Conservation (phyloP, 2,113 vertebrate species). For the Colossoma macropomum region DNA sequence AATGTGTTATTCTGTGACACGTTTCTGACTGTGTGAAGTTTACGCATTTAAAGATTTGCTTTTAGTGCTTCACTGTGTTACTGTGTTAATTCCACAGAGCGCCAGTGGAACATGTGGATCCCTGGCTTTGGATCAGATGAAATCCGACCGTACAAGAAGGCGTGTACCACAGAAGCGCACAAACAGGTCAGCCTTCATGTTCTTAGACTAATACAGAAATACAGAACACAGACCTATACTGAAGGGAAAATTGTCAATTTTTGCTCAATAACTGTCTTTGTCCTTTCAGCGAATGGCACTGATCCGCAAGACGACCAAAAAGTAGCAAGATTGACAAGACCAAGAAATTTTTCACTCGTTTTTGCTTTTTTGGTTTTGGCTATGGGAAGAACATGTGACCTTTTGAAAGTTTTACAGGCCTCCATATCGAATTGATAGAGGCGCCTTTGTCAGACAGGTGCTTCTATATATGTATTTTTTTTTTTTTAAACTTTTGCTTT, state of each 20-base stretch:
- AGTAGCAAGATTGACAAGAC: constrained; percentile 76
- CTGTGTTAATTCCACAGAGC: constrained; percentile 77
- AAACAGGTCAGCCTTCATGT: constrained; percentile 88
- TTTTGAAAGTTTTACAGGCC: constrained; percentile 16
- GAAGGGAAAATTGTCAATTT: background rate
- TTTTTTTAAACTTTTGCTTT: constrained; percentile 15
- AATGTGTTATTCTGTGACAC: background rate
- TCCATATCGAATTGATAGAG: constrained; percentile 1
- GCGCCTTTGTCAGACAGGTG: background rate
- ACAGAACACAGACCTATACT: background rate
- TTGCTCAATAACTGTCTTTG: background rate
- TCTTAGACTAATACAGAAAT: background rate
- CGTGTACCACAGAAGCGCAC: constrained; percentile 99
- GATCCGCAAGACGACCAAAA: constrained; percentile 99
- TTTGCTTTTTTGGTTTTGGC: constrained; percentile 32
- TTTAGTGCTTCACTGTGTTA: constrained; percentile 13
- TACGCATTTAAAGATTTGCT: background rate
- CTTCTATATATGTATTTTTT: background rate
- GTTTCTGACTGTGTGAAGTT: background rate
- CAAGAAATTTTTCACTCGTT: constrained; percentile 40
- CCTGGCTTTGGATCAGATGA: constrained; percentile 98
- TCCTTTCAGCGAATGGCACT: constrained; percentile 94
- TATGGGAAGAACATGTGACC: constrained; percentile 5
- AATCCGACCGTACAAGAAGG: constrained; percentile 98
- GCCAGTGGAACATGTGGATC: constrained; percentile 99